Percentiles rank a stretch among this genome's conserved stretches.
phyloP scores from a whole-genome alignment of 1,140 invertebrate species.

The Halyomorpha halys region DNA sequence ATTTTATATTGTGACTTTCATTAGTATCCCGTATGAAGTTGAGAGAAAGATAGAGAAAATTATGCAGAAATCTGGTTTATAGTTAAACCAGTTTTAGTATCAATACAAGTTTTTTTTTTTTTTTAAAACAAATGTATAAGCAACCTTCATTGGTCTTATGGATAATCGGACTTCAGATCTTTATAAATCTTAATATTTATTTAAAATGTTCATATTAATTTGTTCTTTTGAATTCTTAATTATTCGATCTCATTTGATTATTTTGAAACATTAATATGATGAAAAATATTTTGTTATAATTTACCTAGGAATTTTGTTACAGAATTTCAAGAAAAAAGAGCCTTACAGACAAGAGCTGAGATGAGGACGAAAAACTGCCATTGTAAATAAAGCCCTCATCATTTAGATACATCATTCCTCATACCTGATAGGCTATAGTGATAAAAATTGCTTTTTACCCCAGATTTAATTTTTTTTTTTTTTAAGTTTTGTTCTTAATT shows the following conservation, averaged over 20 bases:
- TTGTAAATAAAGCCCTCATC: conserved; percentile 16
- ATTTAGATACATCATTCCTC: conserved; percentile 15
- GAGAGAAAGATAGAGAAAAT: too few relatives aligned
- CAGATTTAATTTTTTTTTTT: not conserved
- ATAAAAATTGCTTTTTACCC: conserved; percentile 9
- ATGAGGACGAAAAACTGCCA: conserved; percentile 14
- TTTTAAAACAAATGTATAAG: not conserved
- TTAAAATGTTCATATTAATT: not conserved
- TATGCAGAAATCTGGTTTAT: too few relatives aligned
- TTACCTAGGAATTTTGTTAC: not conserved
- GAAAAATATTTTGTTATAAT: conserved; percentile 3
- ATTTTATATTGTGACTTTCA: too few relatives aligned
- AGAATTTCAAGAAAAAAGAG: conserved; percentile 7
- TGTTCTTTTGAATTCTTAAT: not conserved
- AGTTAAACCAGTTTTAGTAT: too few relatives aligned
- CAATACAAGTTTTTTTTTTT: not conserved
- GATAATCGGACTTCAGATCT: too few relatives aligned
- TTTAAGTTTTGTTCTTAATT: not conserved
- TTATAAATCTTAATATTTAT: not conserved
- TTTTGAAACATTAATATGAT: not conserved
- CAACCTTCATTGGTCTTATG: too few relatives aligned
- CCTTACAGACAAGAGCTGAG: conserved; percentile 12
- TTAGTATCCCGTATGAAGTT: too few relatives aligned
- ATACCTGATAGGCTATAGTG: conserved; percentile 9
- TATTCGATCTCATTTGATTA: not conserved